Evolutionary conservation across 1,140 invertebrate species (phyloP).

Genomic region (Pissodes strobi): DNA sequence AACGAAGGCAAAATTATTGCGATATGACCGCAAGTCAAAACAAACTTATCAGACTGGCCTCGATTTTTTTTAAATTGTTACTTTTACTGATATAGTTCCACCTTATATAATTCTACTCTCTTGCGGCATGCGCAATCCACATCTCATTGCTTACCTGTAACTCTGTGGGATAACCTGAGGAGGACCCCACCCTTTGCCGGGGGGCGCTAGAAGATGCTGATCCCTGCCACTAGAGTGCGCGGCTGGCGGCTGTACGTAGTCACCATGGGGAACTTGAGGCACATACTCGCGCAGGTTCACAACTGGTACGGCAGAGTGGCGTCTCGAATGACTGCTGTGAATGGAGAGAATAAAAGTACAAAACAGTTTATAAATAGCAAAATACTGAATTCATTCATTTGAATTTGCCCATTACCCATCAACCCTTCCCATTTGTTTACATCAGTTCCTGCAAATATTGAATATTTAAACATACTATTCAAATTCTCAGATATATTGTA

Average conservation of each 20-base stretch:
- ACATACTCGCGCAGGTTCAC: conserved; percentile 53
- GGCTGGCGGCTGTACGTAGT: conserved; percentile 67
- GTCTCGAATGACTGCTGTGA: conserved; percentile 38
- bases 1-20: too few species aligned
- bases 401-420: too few species aligned
- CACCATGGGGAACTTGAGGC: conserved; percentile 47
- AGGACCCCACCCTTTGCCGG: conserved; percentile 57
- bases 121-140: too few species aligned
- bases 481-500: neutral
- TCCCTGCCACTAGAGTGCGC: conserved; percentile 61
- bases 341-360: too few species aligned
- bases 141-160: conserved; percentile 58
- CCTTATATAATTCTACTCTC: too few species aligned
- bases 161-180: conserved; percentile 63
- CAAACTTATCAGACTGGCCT: too few species aligned
- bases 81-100: neutral
- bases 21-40: too few species aligned
- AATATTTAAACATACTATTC: neutral
- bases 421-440: too few species aligned
- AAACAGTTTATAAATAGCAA: too few species aligned
- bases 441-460: too few species aligned
- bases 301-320: conserved; percentile 52
- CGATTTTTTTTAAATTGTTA: too few species aligned
- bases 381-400: too few species aligned
- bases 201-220: conserved; percentile 56